Conservation (phyloP, 2,888 invertebrate species). For the Aphidoletes aphidimyza region DNA sequence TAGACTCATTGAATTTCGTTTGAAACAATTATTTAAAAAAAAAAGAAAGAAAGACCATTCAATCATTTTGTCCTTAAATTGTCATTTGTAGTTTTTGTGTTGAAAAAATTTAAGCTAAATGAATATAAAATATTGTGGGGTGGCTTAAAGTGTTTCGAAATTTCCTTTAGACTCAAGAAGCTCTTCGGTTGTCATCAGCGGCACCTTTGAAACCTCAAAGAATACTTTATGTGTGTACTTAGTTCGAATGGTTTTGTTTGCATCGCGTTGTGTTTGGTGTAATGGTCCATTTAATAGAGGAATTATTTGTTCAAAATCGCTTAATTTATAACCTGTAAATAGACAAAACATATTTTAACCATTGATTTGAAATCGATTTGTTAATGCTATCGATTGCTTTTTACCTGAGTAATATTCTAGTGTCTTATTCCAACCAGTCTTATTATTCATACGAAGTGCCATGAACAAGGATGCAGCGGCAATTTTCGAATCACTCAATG, state of each 20-base stretch:
- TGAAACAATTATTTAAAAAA: too few species aligned
- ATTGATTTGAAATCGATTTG: not conserved
- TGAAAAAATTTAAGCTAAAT: not conserved
- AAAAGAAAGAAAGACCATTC: not conserved
- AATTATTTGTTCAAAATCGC: conserved; percentile 80
- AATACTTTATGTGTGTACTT: conserved; percentile 96
- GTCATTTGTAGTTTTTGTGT: not conserved
- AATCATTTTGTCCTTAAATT: not conserved
- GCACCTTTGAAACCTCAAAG: conserved; percentile 89
- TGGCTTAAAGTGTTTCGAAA: conserved; percentile 2
- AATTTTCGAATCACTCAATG: conserved; percentile 85
- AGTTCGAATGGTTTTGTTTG: conserved; percentile 85
- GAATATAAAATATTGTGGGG: not conserved
- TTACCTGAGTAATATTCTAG: conserved; percentile 81
- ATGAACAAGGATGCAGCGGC: conserved; percentile 89
- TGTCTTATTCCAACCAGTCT: conserved; percentile 78
- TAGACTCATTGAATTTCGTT: not conserved
- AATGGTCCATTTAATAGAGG: conserved; percentile 79
- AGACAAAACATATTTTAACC: conserved; percentile 55
- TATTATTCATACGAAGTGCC: conserved; percentile 86
- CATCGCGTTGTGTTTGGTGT: conserved; percentile 79
- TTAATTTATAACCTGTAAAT: conserved; percentile 78
- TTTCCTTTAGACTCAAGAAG: conserved; percentile 61
- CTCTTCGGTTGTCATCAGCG: conserved; percentile 67
- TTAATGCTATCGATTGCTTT: too few species aligned